These are phyloP conservation scores for cat (Felis catus) DNA, from an alignment of 2,113 vertebrate genomes.

Conservation along the genomic window DNA sequence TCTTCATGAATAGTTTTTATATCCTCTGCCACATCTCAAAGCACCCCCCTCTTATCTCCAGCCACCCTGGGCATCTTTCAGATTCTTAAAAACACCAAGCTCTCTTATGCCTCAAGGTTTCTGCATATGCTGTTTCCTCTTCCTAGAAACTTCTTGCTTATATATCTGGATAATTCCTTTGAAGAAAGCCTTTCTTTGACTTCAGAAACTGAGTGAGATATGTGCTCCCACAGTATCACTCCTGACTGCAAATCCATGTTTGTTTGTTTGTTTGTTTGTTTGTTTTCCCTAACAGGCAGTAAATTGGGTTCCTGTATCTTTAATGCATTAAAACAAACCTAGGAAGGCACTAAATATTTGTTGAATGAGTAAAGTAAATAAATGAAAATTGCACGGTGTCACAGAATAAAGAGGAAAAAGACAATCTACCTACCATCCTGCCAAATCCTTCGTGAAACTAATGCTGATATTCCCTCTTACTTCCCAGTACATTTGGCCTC, in stretches of 20 bases:
- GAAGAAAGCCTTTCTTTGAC: neutral
- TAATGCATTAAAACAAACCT: neutral
- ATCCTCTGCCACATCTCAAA: neutral
- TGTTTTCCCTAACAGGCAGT: neutral
- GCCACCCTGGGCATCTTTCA: neutral
- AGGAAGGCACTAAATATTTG: neutral
- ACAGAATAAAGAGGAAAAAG: neutral
- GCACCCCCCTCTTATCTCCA: neutral
- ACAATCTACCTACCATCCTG: neutral
- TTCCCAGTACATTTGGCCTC: neutral
- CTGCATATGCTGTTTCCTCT: neutral
- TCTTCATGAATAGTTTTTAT: neutral
- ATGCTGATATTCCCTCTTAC: neutral
- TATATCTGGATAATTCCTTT: neutral
- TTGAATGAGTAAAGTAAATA: neutral
- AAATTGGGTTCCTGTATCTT: neutral
- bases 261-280: neutral
- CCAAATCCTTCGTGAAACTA: slow-evolving; percentile 1
- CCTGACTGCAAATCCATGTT: neutral
- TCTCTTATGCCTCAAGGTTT: neutral
- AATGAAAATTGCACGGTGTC: neutral
- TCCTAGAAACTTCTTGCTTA: neutral
- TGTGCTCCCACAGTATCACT: neutral
- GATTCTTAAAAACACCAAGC: neutral
- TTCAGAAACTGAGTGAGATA: neutral